Percentiles rank a stretch among this genome's conserved stretches.
Evolutionary conservation across 2,113 vertebrate genomes (phyloP).

Genomic region (Sorex fumeus): DNA sequence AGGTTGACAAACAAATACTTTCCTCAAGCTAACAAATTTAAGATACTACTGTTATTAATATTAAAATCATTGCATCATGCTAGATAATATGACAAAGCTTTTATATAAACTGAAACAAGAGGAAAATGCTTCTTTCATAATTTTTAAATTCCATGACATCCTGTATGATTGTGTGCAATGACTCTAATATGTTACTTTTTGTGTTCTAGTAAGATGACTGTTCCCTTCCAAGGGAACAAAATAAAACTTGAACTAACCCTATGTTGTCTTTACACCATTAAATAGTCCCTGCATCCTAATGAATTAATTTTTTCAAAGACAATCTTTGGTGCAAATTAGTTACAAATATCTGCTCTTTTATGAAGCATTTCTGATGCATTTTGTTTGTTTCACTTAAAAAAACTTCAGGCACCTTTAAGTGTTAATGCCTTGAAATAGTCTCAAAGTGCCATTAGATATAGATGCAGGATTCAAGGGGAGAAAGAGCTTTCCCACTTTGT

Average conservation of each 20-base stretch:
- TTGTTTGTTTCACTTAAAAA: conserved; percentile 46
- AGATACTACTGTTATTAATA: background rate
- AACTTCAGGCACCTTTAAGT: background rate
- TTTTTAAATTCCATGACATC: background rate
- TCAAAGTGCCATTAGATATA: background rate
- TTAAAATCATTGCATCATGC: background rate
- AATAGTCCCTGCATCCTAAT: background rate
- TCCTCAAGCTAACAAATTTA: background rate
- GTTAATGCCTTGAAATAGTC: background rate
- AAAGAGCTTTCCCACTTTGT: conserved; percentile 21
- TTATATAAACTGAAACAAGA: background rate
- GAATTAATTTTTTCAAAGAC: background rate
- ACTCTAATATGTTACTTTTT: background rate
- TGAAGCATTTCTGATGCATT: background rate
- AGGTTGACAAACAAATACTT: background rate
- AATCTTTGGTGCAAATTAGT: conserved; percentile 1
- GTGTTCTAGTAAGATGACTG: background rate
- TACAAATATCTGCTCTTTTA: conserved; percentile 44
- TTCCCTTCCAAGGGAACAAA: background rate
- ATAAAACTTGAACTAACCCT: background rate
- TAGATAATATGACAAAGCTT: background rate
- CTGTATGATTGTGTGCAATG: background rate
- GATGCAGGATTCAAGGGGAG: background rate
- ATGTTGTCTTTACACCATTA: background rate
- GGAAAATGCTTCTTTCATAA: background rate